Evolutionary conservation across 2,113 vertebrate genomes (phyloP).

Genomic region (Passer montanus): DNA sequence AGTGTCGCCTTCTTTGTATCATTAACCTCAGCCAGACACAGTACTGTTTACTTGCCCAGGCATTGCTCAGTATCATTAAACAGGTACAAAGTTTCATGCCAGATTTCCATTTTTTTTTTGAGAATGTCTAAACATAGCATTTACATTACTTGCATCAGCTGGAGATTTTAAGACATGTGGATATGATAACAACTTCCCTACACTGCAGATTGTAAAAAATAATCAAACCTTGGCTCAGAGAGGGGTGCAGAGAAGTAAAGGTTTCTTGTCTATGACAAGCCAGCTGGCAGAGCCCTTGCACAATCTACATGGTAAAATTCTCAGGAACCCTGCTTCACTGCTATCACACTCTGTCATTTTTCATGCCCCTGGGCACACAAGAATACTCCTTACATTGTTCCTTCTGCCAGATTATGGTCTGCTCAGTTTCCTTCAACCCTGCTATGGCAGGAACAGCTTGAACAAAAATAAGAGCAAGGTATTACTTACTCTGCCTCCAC

Average conservation of each 20-base stretch:
- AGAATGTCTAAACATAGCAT: not conserved
- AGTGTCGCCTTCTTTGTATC: not conserved
- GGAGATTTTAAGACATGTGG: not conserved
- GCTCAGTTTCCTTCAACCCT: not conserved
- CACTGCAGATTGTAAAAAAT: not conserved
- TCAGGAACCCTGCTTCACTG: not conserved
- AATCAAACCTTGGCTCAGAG: not conserved
- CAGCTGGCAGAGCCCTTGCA: not conserved
- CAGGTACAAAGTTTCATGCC: not conserved
- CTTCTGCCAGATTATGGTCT: not conserved
- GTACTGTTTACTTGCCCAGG: not conserved
- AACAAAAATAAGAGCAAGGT: not conserved
- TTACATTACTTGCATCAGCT: not conserved
- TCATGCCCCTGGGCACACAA: not conserved
- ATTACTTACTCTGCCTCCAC: not conserved
- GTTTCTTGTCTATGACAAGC: not conserved
- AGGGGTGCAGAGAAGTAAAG: not conserved
- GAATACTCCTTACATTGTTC: not conserved
- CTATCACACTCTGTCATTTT: not conserved
- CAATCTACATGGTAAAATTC: not conserved
- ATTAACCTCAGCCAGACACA: not conserved
- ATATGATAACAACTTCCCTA: not conserved
- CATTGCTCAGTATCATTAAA: not conserved
- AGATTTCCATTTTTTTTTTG: not conserved
- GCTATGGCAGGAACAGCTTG: not conserved